Conservation (phyloP, 2,888 invertebrate species). For the Limnephilus lunatus region DNA sequence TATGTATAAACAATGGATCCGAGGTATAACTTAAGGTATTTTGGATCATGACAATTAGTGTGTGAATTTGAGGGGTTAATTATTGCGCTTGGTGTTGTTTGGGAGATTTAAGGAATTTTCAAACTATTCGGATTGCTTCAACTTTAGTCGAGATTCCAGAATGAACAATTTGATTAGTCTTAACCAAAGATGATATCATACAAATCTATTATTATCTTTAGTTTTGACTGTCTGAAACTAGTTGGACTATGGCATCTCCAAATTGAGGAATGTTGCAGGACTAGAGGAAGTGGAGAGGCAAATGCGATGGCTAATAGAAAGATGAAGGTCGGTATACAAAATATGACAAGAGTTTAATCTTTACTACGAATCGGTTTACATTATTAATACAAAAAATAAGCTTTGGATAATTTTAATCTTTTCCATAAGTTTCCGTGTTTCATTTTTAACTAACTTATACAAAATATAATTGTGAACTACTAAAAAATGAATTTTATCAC, state of each 20-base stretch:
- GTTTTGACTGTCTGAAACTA: not conserved
- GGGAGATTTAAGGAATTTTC: not conserved
- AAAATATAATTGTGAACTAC: too few relatives aligned
- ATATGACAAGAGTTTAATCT: too few relatives aligned
- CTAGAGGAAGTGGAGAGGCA: not conserved
- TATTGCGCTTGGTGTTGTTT: not conserved
- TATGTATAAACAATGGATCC: conserved; percentile 41
- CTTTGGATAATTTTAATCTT: too few relatives aligned
- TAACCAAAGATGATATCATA: too few relatives aligned
- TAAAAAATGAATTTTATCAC: too few relatives aligned
- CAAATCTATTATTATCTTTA: too few relatives aligned
- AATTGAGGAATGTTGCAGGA: not conserved
- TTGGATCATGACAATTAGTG: not conserved
- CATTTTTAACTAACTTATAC: too few relatives aligned
- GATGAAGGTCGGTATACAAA: not conserved
- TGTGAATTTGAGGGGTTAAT: not conserved
- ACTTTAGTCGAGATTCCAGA: not conserved
- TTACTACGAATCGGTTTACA: too few relatives aligned
- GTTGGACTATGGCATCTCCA: not conserved
- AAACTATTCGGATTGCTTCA: not conserved
- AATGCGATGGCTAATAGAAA: too few relatives aligned
- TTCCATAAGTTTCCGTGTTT: too few relatives aligned
- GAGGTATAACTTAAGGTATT: not conserved
- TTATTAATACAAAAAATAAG: too few relatives aligned
- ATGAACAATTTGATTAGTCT: not conserved